Evolutionary conservation across 2,113 vertebrate species (phyloP), one percentile per base, ranked within the genome.

Genomic region (Puntigrus tetrazona): DNA sequence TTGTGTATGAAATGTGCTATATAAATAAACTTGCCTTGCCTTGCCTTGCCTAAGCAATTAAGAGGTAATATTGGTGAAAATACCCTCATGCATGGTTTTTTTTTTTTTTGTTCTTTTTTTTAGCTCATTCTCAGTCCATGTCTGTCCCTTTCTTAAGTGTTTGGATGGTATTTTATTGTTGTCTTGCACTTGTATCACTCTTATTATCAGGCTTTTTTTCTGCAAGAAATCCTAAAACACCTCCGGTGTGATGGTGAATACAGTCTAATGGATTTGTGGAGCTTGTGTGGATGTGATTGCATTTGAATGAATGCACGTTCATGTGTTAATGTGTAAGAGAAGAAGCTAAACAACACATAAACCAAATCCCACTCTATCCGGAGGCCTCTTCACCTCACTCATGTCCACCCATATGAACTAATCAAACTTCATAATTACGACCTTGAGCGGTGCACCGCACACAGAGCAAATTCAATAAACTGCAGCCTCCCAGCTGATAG

Each of bases 351-450:
- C 69, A 84, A 74, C 31, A 65, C 34, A 59, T 31, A 41, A 79
- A 59, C 41, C 43, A 74, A 63, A 74, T 79, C 79, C 70, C 59
- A 20, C 16, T 63, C 52, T 81, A 52, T 86, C 50, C 57, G 41
- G 69, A 55, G 34, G 52, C 74, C 75, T 52, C 52, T 86, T 50
- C 81, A 52, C 20, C 47, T 70, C 16, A 27, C 75, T 47, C 41
- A 59, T 85, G 84, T 57, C 63, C n/a, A 31, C 63, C 79, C 52
- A 61, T 70, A 81, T 83, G 52, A 83, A 63, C 31, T 80, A 86
- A 84, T 86, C 85, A 80, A 74, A 74, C 22, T 80, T 80, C 55
- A 86, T 86, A 61, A 75, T 84, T 63, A 70, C 2, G 18, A 84
- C 76, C 67, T 80, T 86, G 65, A 78, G 76, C 25, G 7, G 9